Percentiles rank a stretch among this genome's conserved stretches.
These are phyloP conservation scores for Rousettus madagascariensis DNA, from an alignment of 2,797 vertebrate genomes.

Conservation along the genomic window DNA sequence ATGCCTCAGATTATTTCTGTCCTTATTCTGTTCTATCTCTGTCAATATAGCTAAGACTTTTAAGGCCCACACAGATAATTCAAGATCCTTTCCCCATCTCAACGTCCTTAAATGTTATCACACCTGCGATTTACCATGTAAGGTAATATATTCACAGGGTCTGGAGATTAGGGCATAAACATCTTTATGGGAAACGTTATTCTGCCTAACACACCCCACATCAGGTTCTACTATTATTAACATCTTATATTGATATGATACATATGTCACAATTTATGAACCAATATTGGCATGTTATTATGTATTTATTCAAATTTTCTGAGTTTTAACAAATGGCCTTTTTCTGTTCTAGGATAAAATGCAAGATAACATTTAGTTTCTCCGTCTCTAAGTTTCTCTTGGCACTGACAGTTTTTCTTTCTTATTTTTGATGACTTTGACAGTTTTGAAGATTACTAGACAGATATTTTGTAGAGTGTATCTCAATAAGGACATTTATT, in stretches of 20 bases:
- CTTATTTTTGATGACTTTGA: neutral
- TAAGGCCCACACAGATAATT: neutral
- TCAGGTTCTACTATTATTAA: neutral
- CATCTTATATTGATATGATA: neutral
- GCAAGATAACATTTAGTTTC: neutral
- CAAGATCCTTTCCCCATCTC: neutral
- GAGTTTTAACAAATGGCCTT: neutral
- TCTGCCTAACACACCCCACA: neutral
- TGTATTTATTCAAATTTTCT: neutral
- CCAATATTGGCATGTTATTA: neutral
- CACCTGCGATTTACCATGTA: neutral
- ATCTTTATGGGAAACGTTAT: neutral
- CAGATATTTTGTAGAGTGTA: neutral
- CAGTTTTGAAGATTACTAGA: neutral
- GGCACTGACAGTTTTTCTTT: neutral
- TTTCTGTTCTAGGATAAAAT: neutral
- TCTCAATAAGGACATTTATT: neutral
- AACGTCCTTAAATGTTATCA: neutral
- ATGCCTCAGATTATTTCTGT: neutral
- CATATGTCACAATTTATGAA: neutral
- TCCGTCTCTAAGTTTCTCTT: neutral
- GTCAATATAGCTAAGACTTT: neutral
- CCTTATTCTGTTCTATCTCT: neutral
- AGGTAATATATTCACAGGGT: neutral
- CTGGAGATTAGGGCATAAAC: neutral